Conservation (phyloP, 23 tunicate species). For the Phallusia fumigata region DNA sequence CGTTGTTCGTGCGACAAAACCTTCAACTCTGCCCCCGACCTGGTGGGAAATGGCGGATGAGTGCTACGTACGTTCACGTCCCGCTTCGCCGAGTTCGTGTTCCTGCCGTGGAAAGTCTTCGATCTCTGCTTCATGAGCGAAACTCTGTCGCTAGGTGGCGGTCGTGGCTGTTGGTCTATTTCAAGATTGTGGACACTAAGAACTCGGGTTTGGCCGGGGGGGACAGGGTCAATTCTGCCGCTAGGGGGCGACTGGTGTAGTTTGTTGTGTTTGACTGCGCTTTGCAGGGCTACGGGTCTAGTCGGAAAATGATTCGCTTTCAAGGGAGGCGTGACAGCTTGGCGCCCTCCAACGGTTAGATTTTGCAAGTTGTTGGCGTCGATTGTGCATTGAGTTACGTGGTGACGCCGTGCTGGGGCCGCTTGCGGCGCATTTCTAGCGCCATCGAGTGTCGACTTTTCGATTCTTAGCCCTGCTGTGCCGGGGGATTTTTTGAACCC, state of each 20-base stretch:
- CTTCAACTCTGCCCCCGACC: background rate
- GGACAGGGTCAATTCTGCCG: background rate
- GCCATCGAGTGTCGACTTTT: background rate
- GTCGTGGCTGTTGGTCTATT: background rate
- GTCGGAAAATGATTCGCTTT: background rate
- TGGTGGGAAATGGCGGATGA: background rate
- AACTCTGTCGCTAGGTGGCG: background rate
- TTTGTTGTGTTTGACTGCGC: background rate
- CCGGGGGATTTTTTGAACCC: conserved; percentile 1
- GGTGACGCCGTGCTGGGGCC: background rate
- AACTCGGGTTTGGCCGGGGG: background rate
- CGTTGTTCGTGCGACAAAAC: background rate
- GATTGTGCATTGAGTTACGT: background rate
- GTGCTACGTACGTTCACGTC: conserved; percentile 9
- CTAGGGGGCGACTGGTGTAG: background rate
- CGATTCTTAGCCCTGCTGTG: background rate
- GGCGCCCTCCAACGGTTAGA: background rate
- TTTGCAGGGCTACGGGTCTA: background rate
- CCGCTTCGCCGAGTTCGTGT: background rate
- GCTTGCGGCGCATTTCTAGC: background rate
- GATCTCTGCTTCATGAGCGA: background rate
- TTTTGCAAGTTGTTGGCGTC: conserved; percentile 4
- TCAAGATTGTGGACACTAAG: background rate
- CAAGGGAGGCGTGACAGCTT: background rate
- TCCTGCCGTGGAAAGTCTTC: background rate